Percentiles rank a stretch among this genome's conserved stretches.
These are phyloP conservation scores for Sorex araneus DNA, from an alignment of 2,113 vertebrate species.

Conservation along the genomic window DNA sequence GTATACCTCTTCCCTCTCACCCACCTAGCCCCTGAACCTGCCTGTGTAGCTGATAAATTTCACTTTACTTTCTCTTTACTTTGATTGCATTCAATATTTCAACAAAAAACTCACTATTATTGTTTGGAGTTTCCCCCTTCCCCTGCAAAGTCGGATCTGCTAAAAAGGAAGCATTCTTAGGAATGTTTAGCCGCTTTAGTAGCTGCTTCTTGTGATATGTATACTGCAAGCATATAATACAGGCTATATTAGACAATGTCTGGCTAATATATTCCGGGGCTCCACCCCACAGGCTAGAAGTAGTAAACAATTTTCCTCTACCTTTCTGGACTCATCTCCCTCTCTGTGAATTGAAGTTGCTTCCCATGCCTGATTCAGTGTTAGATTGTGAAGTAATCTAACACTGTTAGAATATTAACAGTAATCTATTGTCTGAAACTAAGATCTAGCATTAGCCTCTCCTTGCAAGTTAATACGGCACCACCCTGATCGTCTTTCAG, in stretches of 20 bases:
- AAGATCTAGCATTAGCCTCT: neutral
- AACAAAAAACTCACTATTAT: no score
- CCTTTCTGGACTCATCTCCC: neutral
- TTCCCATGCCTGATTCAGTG: neutral
- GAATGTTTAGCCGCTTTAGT: constrained; percentile 11
- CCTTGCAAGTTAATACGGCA: neutral
- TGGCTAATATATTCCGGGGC: neutral
- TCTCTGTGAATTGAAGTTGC: no score
- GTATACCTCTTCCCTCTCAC: no score
- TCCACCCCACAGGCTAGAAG: neutral
- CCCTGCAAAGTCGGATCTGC: no score
- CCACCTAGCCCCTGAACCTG: no score
- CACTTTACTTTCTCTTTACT: no score
- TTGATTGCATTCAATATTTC: no score
- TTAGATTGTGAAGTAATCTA: neutral
- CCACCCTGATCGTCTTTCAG: neutral
- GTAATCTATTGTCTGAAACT: neutral
- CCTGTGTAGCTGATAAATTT: no score
- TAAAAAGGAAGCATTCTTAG: no score
- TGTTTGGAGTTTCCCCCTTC: no score
- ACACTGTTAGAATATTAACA: no score
- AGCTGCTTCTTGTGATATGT: neutral
- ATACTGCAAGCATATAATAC: neutral
- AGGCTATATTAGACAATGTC: neutral
- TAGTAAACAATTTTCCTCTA: neutral